Conservation (phyloP, 2,113 vertebrate species). For the Rhinoderma darwinii region DNA sequence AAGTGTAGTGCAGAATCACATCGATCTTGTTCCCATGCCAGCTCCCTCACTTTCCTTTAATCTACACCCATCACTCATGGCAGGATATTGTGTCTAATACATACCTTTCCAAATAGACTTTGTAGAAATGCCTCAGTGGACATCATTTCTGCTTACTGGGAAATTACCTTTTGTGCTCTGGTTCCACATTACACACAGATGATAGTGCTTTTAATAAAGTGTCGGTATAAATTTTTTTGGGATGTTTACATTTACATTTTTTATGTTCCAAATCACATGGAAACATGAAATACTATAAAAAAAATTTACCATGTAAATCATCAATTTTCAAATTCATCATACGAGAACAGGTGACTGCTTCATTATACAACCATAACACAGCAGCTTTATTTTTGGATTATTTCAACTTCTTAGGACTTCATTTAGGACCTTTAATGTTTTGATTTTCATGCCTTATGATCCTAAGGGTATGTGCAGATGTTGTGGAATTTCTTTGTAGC, state of each 20-base stretch:
- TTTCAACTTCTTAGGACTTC: too few relatives aligned
- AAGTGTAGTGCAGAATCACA: slow-evolving; percentile 48
- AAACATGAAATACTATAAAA: not conserved
- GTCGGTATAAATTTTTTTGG: not conserved
- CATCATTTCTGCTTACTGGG: slow-evolving; percentile 49
- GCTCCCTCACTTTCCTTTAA: slow-evolving; percentile 50
- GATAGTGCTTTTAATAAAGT: not conserved
- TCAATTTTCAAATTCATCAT: not conserved
- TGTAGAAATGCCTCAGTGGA: slow-evolving; percentile 45
- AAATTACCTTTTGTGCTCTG: slow-evolving; percentile 46
- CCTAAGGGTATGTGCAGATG: too few relatives aligned
- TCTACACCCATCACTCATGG: slow-evolving; percentile 58
- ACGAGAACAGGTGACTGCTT: not conserved
- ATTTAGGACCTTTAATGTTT: too few relatives aligned
- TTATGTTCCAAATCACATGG: not conserved
- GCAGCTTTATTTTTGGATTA: too few relatives aligned
- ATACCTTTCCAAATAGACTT: slow-evolving; percentile 58
- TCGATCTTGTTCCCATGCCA: slow-evolving; percentile 52
- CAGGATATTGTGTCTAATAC: slow-evolving; percentile 58
- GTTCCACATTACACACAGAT: slow-evolving; percentile 15
- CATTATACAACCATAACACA: not conserved
- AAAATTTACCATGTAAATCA: not conserved
- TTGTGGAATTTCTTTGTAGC: too few relatives aligned
- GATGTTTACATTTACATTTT: not conserved
- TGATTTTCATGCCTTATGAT: too few relatives aligned